Percentiles rank a stretch among this genome's conserved stretches.
Evolutionary conservation across 2,888 invertebrate genomes (phyloP).

Genomic region (Scrobipalpa costella): DNA sequence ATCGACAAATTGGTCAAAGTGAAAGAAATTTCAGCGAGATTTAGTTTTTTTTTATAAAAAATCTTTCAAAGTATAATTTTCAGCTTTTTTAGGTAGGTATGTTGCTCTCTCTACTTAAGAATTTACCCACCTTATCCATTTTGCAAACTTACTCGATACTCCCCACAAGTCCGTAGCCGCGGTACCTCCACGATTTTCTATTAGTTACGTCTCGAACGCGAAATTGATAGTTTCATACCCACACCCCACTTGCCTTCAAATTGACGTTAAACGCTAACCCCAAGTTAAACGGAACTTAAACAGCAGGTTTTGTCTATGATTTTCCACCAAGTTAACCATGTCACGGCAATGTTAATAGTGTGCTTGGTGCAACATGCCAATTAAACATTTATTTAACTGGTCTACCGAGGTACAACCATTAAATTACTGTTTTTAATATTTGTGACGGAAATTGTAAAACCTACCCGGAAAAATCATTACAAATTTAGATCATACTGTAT

Average conservation of each 20-base stretch:
- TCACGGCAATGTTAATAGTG: constrained; percentile 12
- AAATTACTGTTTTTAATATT: not conserved
- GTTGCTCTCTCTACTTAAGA: no score
- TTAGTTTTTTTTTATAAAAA: no score
- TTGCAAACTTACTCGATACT: no score
- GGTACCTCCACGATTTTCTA: constrained; percentile 23
- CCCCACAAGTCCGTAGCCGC: not conserved
- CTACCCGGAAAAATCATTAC: not conserved
- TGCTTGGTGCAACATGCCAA: constrained; percentile 18
- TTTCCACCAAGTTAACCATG: constrained; percentile 23
- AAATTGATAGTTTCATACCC: constrained; percentile 28
- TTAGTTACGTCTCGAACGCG: constrained; percentile 27
- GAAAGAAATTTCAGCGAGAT: no score
- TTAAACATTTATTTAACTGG: constrained; percentile 17
- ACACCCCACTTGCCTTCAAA: constrained; percentile 26
- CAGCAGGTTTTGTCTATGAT: constrained; percentile 21
- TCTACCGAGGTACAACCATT: not conserved
- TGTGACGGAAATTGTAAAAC: not conserved
- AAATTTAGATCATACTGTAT: constrained; percentile 9
- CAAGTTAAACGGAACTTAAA: constrained; percentile 23
- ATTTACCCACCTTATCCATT: no score
- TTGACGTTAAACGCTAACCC: constrained; percentile 25
- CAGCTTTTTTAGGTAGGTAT: no score
- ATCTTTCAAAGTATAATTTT: no score
- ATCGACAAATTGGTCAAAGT: no score